phyloP scores from a whole-genome alignment of 2,113 vertebrate species.

The Mus pahari region DNA sequence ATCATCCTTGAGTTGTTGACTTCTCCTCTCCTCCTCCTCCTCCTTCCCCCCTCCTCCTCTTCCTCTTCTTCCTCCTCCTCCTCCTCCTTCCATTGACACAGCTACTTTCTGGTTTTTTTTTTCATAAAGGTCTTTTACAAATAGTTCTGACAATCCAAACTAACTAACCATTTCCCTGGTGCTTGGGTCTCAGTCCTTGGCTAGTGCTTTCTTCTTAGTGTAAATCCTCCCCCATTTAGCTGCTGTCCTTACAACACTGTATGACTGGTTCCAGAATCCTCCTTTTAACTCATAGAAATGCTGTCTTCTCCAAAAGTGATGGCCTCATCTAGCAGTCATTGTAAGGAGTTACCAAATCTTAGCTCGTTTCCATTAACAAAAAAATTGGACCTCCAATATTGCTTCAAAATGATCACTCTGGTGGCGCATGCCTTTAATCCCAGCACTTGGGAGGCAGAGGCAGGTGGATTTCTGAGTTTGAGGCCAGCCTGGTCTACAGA shows the following conservation, averaged over 20 bases:
- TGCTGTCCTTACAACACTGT: background rate
- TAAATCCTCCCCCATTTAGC: background rate
- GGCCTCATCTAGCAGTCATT: background rate
- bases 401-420: background rate
- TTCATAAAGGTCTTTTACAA: background rate
- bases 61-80: too few species aligned
- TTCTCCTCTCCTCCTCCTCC: too few species aligned
- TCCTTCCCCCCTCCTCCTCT: too few species aligned
- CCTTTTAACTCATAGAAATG: background rate
- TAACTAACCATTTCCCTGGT: background rate
- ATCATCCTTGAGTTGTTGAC: background rate
- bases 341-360: slow-evolving; percentile 53
- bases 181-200: background rate
- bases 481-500: too few species aligned
- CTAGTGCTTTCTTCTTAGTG: background rate
- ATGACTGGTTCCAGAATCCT: background rate
- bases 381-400: background rate
- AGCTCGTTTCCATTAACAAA: background rate
- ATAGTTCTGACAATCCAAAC: accelerated
- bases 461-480: too few species aligned
- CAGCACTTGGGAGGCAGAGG: too few species aligned
- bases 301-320: background rate
- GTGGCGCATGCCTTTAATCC: too few species aligned
- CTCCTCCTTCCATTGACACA: background rate
- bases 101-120: background rate